Percentiles rank a stretch among this genome's conserved stretches.
These are phyloP conservation scores for Hoplostethus atlanticus DNA, from an alignment of 2,797 vertebrate genomes.

Conservation along the genomic window DNA sequence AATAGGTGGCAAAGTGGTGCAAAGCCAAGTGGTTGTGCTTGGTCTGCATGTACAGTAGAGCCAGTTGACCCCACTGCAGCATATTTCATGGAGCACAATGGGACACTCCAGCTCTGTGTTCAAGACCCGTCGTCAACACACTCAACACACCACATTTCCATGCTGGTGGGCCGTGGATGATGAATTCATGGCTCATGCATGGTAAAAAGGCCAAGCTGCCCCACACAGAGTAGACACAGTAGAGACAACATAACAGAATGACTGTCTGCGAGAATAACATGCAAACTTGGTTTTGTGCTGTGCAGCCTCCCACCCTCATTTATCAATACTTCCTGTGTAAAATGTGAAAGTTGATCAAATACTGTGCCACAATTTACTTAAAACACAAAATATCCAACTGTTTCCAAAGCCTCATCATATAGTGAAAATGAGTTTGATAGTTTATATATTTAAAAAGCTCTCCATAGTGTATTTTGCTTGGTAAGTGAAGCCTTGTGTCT, in stretches of 20 bases:
- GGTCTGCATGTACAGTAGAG: neutral
- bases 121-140: neutral
- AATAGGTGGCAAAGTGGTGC: too few relatives aligned
- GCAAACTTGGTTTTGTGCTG: conserved; percentile 21
- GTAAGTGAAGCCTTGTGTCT: neutral
- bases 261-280: conserved; percentile 47
- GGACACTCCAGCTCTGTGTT: conserved; percentile 12
- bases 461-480: too few relatives aligned
- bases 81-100: conserved; percentile 19
- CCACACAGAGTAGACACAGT: conserved; percentile 24
- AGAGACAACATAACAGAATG: conserved; percentile 42
- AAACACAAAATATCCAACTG: too few relatives aligned
- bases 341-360: too few relatives aligned
- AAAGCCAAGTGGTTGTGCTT: too few relatives aligned
- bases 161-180: conserved; percentile 27
- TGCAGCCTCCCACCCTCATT: conserved; percentile 3
- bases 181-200: conserved; percentile 53
- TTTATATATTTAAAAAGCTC: too few relatives aligned
- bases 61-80: conserved; percentile 1
- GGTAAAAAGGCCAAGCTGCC: conserved; percentile 57
- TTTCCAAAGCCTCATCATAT: too few relatives aligned
- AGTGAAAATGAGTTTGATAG: too few relatives aligned
- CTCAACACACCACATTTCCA: neutral
- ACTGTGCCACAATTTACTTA: too few relatives aligned
- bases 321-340: too few relatives aligned